Evolutionary conservation across 2,888 invertebrate species (phyloP).

Genomic region (Thereva nobilitata): DNA sequence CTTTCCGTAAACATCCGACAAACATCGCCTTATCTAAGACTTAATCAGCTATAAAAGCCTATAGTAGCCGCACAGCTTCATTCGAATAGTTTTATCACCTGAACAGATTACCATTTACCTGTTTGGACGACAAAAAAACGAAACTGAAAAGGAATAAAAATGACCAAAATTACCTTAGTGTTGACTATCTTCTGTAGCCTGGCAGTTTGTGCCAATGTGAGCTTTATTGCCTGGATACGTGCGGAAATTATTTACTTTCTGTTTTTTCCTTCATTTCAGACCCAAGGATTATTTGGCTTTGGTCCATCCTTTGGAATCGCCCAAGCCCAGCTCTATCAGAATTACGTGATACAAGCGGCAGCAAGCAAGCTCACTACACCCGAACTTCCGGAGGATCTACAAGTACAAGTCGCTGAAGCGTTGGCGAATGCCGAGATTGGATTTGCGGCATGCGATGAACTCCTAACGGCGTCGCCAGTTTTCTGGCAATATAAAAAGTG

Average conservation of each 20-base stretch:
- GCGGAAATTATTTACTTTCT: not conserved
- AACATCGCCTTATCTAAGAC: too few species aligned
- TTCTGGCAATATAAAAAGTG: conserved; percentile 26
- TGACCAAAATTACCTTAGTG: too few species aligned
- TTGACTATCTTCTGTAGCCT: too few species aligned
- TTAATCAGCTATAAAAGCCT: too few species aligned
- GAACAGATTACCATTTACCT: too few species aligned
- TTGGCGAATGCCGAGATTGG: conserved; percentile 21
- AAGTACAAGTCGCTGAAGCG: conserved; percentile 8
- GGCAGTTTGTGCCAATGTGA: too few species aligned
- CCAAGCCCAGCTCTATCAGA: conserved; percentile 17
- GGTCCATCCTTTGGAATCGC: conserved; percentile 8
- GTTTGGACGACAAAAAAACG: too few species aligned
- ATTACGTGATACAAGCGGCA: conserved; percentile 23
- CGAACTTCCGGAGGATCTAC: conserved; percentile 24
- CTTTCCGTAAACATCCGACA: too few species aligned
- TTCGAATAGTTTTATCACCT: too few species aligned
- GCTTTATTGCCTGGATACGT: too few species aligned
- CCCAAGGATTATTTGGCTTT: conserved; percentile 18
- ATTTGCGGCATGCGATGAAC: conserved; percentile 26
- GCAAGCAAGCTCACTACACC: conserved; percentile 18
- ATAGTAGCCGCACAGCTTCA: too few species aligned
- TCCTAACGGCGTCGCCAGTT: conserved; percentile 8
- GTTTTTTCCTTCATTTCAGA: not conserved
- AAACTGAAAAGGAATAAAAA: too few species aligned